Evolutionary conservation across 92 coral and sea anemone genomes (phyloP).

Genomic region (Porites rus): DNA sequence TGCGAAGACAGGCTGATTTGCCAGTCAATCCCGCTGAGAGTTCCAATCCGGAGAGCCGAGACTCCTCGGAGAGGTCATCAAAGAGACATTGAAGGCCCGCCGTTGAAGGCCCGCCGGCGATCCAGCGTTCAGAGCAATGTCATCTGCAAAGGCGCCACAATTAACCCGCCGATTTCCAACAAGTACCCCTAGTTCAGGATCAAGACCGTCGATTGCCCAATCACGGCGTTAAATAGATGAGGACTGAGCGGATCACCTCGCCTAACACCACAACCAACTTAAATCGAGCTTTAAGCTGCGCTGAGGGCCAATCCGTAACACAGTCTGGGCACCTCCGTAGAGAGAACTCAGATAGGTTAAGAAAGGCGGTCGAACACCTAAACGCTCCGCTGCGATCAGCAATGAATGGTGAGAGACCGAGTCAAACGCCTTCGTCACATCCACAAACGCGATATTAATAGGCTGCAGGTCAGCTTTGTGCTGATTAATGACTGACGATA

Average conservation of each 20-base stretch:
- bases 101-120: neutral
- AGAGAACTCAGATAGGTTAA: no score
- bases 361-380: no score
- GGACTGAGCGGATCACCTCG: conserved; percentile 24
- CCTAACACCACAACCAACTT: neutral
- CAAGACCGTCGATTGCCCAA: neutral
- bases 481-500: no score
- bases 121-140: neutral
- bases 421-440: no score
- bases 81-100: neutral
- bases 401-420: no score
- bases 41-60: no score
- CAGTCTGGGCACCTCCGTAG: neutral
- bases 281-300: neutral
- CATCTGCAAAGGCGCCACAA: conserved; percentile 16
- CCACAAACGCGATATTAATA: no score
- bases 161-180: neutral
- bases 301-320: neutral
- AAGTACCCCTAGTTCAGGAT: neutral
- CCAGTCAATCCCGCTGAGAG: neutral
- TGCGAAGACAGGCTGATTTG: conserved; percentile 23
- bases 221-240: conserved; percentile 20
- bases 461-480: no score
- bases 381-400: no score
- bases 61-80: neutral